Conservation (phyloP, 2,113 vertebrate species). For the Atrichornis clamosus region DNA sequence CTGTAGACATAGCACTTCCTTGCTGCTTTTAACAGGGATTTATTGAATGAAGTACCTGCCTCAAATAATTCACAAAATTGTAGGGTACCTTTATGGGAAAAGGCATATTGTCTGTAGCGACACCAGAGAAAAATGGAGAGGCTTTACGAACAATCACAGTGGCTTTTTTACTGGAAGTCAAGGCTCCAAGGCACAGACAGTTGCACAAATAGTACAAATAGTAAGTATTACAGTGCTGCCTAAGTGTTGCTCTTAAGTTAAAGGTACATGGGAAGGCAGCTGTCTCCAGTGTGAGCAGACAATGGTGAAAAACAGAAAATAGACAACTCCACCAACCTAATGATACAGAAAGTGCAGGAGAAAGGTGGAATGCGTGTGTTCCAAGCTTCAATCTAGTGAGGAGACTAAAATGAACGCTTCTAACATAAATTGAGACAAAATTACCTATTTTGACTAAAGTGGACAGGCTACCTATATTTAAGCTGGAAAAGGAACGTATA, state of each 20-base stretch:
- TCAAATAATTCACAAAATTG: not conserved
- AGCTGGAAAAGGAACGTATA: not conserved
- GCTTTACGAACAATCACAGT: not conserved
- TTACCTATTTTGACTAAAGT: not conserved
- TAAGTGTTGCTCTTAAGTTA: not conserved
- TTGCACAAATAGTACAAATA: not conserved
- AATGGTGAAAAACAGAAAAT: not conserved
- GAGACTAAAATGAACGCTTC: not conserved
- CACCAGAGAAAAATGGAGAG: not conserved
- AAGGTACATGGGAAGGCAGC: not conserved
- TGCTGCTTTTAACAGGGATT: not conserved
- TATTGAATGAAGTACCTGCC: not conserved
- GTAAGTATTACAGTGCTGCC: not conserved
- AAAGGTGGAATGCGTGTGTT: not conserved
- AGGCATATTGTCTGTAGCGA: not conserved
- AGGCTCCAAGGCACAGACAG: not conserved
- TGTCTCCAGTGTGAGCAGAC: not conserved
- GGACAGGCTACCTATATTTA: not conserved
- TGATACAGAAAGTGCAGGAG: not conserved
- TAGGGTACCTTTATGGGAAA: not conserved
- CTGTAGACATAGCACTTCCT: not conserved
- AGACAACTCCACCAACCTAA: not conserved
- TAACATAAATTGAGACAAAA: not conserved
- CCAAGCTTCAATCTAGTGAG: not conserved
- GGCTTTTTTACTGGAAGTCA: not conserved